Evolutionary conservation across 2,888 invertebrate genomes (phyloP).

Genomic region (Rhabditoides inermis): DNA sequence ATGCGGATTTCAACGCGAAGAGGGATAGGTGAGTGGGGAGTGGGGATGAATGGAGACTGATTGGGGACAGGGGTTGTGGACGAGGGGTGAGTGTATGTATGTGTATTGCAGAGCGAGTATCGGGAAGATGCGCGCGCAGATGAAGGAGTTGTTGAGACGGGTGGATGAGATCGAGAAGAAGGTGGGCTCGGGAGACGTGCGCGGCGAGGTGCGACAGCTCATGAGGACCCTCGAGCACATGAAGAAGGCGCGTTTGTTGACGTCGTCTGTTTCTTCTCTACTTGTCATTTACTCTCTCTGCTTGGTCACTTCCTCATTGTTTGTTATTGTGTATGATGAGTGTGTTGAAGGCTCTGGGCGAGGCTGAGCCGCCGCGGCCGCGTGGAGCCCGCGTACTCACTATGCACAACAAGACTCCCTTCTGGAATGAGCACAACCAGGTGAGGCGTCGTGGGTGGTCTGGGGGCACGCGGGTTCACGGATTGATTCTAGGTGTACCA

Average conservation of each 20-base stretch:
- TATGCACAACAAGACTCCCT: constrained; percentile 85
- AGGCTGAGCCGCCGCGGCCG: constrained; percentile 7
- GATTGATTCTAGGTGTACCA: constrained; percentile 63
- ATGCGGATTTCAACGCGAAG: constrained; percentile 25
- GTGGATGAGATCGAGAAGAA: constrained; percentile 34
- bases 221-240: constrained; percentile 29
- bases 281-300: too few relatives aligned
- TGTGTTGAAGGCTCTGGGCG: too few relatives aligned
- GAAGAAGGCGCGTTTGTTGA: constrained; percentile 16
- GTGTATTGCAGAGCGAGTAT: constrained; percentile 16
- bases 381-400: constrained; percentile 58
- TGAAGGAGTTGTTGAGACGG: constrained; percentile 25
- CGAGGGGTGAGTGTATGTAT: background rate
- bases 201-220: constrained; percentile 26
- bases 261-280: too few relatives aligned
- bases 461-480: background rate
- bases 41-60: background rate
- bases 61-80: background rate
- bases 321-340: too few relatives aligned
- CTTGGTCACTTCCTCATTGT: too few relatives aligned
- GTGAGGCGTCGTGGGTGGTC: constrained; percentile 69
- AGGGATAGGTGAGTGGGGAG: background rate
- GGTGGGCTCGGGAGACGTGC: constrained; percentile 23
- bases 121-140: constrained; percentile 27
- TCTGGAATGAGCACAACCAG: constrained; percentile 98